Conservation (phyloP, 2,113 vertebrate genomes). For the Prionailurus viverrinus region DNA sequence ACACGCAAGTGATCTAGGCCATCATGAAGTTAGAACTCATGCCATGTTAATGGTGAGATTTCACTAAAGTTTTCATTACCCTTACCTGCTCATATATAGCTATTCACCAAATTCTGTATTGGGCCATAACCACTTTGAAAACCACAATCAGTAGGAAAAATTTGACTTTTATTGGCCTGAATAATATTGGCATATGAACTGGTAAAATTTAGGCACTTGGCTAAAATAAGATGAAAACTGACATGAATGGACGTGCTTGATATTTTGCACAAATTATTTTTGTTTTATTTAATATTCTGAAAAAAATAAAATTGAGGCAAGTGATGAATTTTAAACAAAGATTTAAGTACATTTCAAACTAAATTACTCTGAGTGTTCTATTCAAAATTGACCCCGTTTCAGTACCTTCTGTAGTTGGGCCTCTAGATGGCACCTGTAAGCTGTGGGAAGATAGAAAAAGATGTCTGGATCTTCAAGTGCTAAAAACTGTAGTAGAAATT, state of each 20-base stretch:
- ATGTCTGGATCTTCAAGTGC: neutral
- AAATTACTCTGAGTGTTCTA: neutral
- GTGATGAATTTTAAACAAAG: neutral
- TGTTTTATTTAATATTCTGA: neutral
- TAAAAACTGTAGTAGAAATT: neutral
- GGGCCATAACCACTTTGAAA: neutral
- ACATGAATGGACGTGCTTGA: neutral
- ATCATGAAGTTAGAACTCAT: neutral
- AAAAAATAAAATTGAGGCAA: neutral
- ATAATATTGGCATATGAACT: neutral
- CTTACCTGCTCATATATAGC: neutral
- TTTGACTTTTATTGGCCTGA: neutral
- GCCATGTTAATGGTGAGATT: neutral
- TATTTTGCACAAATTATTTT: neutral
- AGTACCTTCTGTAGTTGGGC: neutral
- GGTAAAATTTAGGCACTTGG: conserved; percentile 7
- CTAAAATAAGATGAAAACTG: conserved; percentile 48
- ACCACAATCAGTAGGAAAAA: neutral
- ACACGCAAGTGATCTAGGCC: neutral
- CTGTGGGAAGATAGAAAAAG: neutral
- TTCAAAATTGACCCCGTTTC: neutral
- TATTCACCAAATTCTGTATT: neutral
- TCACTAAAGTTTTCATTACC: neutral
- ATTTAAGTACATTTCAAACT: neutral
- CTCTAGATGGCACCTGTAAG: neutral